Base-by-base conservation (phyloP, 2,113 vertebrate species). In the Serilophus lunatus region DNA sequence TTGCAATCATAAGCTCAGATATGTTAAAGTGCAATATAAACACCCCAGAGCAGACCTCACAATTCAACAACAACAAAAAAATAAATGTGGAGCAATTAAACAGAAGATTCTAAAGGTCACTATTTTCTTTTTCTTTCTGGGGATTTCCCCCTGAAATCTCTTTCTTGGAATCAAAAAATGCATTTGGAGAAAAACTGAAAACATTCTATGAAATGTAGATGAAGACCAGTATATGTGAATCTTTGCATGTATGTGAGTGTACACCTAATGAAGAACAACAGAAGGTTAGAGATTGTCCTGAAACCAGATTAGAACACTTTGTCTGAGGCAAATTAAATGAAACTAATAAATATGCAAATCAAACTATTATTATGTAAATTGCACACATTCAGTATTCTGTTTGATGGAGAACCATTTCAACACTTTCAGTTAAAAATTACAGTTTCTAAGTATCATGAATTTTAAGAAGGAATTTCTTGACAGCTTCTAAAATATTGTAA, bases 341-440 rank as follows among this genome's bases (percentile, higher is more conserved):
- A 95, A 61, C 0, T 75, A 95, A 95, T 95, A 66, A 85, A 83
- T 89, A 96, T 94, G 82, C 49, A 95, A 94, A 95, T 81, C 12
- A 78, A 9, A 9, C 7, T 31, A 90, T 91, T 95, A 68, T 82
- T 94, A 95, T 94, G 82, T 51, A 96, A 96, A 97, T 94, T 59
- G 2, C 0, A 56, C 4, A 2, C 3, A 71, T 82, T 93, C 69
- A 71, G 11, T 65, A 91, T 82, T 91, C 35, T 87, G 13, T 69
- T 83, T 90, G n/a, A 18, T 61, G 36, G 50, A 92, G 33, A 91
- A 65, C 7, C 0, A 4, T 81, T 92, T 95, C 61, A 93, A 64
- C 12, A 54, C 23, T 82, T 91, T 56, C 47, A 90, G 12, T 91
- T 89, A 71, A 94, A 97, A 95, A 87, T 38, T 77, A 45, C 26